A percentile compares a stretch with the other conserved stretches of the same genome.
Evolutionary conservation across 92 coral and sea anemone genomes (phyloP).

Genomic region (Blastomussa wellsi): DNA sequence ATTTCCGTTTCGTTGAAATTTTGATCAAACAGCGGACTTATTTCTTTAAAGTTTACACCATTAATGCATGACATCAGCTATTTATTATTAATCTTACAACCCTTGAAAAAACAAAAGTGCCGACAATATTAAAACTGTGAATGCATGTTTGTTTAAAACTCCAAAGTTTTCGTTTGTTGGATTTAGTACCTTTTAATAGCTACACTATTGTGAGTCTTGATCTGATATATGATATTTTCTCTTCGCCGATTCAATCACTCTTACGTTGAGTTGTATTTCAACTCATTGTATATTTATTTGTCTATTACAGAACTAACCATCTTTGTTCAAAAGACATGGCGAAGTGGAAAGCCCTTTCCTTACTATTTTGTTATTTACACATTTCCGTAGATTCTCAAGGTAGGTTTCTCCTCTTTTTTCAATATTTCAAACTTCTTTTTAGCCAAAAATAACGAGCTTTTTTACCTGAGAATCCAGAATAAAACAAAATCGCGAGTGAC

Average conservation of each 20-base stretch:
- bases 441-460: neutral
- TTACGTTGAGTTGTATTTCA: neutral
- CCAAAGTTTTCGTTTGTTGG: neutral
- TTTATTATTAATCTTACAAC: neutral
- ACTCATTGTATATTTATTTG: neutral
- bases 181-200: neutral
- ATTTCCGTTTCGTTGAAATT: conserved; percentile 1
- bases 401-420: neutral
- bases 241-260: neutral
- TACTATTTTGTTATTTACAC: neutral
- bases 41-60: neutral
- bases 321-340: conserved; percentile 2
- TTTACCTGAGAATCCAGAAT: neutral
- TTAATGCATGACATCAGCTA: conserved; percentile 9
- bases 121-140: neutral
- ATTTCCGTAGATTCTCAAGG: neutral
- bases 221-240: neutral
- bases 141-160: neutral
- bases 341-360: conserved; percentile 1
- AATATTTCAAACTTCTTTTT: neutral
- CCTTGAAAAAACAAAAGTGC: neutral
- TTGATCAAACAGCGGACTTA: neutral
- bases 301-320: neutral
- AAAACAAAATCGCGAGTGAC: neutral
- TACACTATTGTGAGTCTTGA: neutral